Percentiles rank a stretch among this genome's conserved stretches.
Conservation (phyloP, 2,888 invertebrate genomes). For the Phlogophora meticulosa region DNA sequence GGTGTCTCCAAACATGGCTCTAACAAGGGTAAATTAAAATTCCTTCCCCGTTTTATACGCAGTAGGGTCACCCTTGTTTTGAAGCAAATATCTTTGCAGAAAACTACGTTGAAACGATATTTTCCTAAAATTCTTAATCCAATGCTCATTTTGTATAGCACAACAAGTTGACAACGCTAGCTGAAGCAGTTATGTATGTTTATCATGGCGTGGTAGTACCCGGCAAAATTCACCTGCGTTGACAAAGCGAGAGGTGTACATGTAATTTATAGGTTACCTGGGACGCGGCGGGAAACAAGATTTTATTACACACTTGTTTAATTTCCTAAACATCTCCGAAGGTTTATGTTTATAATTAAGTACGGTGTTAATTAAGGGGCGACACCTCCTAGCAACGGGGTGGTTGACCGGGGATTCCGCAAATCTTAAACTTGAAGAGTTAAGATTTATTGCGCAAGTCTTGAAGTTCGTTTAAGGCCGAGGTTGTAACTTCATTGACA, state of each 20-base stretch:
- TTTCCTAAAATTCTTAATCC: neutral
- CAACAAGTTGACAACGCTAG: no score
- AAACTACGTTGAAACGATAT: constrained; percentile 15
- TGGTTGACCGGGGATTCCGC: constrained; percentile 30
- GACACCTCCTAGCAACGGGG: constrained; percentile 42
- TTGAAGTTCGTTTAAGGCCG: constrained; percentile 23
- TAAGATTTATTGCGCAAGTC: constrained; percentile 31
- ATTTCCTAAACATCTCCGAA: constrained; percentile 74
- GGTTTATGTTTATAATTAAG: constrained; percentile 72
- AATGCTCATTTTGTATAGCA: constrained; percentile 5
- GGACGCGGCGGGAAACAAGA: constrained; percentile 71
- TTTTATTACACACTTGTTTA: constrained; percentile 81
- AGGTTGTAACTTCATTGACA: constrained; percentile 30
- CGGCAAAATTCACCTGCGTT: constrained; percentile 49
- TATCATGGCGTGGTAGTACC: neutral
- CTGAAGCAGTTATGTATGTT: constrained; percentile 31
- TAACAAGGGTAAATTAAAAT: constrained; percentile 88
- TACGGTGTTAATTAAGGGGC: constrained; percentile 68
- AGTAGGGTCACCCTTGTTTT: constrained; percentile 73
- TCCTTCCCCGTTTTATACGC: constrained; percentile 79
- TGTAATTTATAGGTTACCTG: constrained; percentile 77
- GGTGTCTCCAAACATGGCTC: constrained; percentile 72
- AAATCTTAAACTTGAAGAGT: constrained; percentile 46
- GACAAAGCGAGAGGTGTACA: constrained; percentile 67
- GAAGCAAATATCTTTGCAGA: constrained; percentile 54